Conservation (phyloP, 2,797 vertebrate genomes). For the Limnodromus scolopaceus region DNA sequence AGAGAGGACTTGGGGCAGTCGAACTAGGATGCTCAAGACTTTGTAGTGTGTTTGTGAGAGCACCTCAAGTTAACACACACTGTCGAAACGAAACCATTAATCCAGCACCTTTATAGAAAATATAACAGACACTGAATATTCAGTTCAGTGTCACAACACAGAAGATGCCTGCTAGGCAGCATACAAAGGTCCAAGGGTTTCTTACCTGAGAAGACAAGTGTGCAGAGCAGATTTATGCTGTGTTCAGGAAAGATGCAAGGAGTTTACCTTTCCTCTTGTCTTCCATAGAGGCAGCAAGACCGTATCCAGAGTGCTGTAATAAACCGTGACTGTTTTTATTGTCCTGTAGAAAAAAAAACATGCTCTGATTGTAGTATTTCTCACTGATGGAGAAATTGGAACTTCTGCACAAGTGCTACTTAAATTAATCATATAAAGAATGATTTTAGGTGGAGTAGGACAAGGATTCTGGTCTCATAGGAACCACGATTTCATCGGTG, state of each 20-base stretch:
- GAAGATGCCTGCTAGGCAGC: background rate
- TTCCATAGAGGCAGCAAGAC: background rate
- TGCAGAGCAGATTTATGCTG: background rate
- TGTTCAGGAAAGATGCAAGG: background rate
- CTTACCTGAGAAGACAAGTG: background rate
- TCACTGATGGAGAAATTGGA: background rate
- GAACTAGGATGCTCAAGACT: background rate
- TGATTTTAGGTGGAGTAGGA: background rate
- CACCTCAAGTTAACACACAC: background rate
- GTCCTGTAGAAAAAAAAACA: background rate
- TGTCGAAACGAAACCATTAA: background rate
- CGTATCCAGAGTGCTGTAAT: background rate
- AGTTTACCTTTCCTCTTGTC: background rate
- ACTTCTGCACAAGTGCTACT: background rate
- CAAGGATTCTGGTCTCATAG: background rate
- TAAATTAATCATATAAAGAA: background rate
- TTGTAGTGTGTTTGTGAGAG: background rate
- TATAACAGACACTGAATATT: background rate
- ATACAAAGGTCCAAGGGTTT: background rate
- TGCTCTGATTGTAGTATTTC: background rate
- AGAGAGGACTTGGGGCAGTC: no score
- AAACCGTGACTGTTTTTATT: background rate
- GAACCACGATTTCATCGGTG: background rate
- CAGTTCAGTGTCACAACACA: background rate
- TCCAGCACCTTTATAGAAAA: background rate